Conservation (phyloP, 2,113 vertebrate species). For the Pavo muticus region DNA sequence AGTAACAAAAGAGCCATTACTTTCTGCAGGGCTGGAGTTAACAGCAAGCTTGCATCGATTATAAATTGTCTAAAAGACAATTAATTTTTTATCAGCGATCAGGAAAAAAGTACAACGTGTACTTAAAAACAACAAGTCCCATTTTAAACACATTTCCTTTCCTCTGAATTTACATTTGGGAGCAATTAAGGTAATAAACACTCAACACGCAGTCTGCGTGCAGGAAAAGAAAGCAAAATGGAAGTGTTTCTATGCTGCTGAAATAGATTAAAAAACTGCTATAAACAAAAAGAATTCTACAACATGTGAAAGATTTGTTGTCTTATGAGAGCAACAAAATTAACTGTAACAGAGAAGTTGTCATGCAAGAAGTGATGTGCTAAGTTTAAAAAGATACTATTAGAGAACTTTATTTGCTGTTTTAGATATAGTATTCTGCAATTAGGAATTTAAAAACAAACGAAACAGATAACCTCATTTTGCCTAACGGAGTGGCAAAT, state of each 20-base stretch:
- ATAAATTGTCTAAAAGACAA: slow-evolving; percentile 88
- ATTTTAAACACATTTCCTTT: neutral
- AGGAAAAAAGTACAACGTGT: neutral
- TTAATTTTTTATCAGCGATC: neutral
- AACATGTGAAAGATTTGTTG: neutral
- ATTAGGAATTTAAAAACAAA: neutral
- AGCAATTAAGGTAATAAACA: neutral
- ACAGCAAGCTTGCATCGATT: slow-evolving; percentile 85
- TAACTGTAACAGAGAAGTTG: neutral
- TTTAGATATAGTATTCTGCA: neutral
- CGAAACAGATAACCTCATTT: neutral
- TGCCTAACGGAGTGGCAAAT: neutral
- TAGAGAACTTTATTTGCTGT: neutral
- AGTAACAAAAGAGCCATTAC: slow-evolving; percentile 45
- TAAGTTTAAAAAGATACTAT: neutral
- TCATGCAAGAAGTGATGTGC: neutral
- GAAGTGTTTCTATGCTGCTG: neutral
- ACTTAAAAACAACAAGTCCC: neutral
- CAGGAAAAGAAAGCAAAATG: neutral
- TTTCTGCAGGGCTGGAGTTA: slow-evolving; percentile 80
- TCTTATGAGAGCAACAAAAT: neutral
- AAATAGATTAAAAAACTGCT: neutral
- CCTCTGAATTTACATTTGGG: neutral
- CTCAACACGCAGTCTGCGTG: neutral
- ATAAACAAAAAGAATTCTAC: neutral